A percentile compares a stretch with the other conserved stretches of the same genome.
These are phyloP conservation scores for Psilopogon haemacephalus DNA, from an alignment of 2,113 vertebrate genomes.

Conservation along the genomic window DNA sequence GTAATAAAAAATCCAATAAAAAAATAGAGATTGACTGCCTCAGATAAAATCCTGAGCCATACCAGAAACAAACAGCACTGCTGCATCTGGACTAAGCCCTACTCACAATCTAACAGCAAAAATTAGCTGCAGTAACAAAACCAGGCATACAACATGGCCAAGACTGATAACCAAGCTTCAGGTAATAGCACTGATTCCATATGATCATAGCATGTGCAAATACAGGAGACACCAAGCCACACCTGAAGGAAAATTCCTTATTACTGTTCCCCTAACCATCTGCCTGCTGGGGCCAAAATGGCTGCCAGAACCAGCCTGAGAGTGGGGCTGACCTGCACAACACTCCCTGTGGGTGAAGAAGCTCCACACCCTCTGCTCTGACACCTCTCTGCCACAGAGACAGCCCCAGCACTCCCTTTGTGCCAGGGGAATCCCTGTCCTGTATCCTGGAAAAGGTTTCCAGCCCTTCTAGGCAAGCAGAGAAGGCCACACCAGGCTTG, in stretches of 20 bases:
- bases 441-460: background rate
- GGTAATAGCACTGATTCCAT: background rate
- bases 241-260: background rate
- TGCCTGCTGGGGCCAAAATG: background rate
- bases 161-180: background rate
- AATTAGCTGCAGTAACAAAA: background rate
- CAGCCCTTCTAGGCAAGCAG: rapidly evolving
- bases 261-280: background rate
- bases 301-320: background rate
- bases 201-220: rapidly evolving
- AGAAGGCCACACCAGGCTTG: rapidly evolving
- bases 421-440: background rate
- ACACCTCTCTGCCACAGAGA: background rate
- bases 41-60: background rate
- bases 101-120: background rate
- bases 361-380: background rate
- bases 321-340: background rate
- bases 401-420: background rate
- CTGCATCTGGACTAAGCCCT: background rate
- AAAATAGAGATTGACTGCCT: background rate
- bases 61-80: background rate
- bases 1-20: background rate
- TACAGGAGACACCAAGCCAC: background rate
- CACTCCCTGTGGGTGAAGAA: rapidly evolving
- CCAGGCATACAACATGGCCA: background rate